These are phyloP conservation scores for Pseudoips prasinana DNA, from an alignment of 2,888 invertebrate genomes.

Conservation along the genomic window DNA sequence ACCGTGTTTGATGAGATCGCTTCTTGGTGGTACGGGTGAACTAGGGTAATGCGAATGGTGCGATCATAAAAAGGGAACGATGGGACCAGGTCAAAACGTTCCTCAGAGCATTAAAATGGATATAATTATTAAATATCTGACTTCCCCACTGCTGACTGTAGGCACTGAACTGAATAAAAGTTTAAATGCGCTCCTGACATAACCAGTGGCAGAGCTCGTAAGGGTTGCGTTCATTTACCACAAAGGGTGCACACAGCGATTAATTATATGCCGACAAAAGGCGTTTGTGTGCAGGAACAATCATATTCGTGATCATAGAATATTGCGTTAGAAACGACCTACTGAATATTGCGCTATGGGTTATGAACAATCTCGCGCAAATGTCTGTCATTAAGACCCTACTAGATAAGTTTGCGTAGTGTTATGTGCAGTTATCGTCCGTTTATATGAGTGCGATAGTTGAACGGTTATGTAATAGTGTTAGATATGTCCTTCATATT, in stretches of 20 bases:
- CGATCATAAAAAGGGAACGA: too few species aligned
- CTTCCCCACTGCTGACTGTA: too few species aligned
- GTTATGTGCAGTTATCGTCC: constrained; percentile 4
- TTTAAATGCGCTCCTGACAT: constrained; percentile 44
- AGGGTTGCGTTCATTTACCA: constrained; percentile 44
- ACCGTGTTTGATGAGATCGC: too few species aligned
- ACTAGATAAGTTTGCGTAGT: constrained; percentile 21
- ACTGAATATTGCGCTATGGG: constrained; percentile 36
- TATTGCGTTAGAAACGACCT: constrained; percentile 23
- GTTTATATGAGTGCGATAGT: constrained; percentile 11
- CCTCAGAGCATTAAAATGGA: too few species aligned
- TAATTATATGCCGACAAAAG: constrained; percentile 62
- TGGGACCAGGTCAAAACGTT: too few species aligned
- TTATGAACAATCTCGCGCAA: constrained; percentile 34
- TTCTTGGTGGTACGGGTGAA: too few species aligned
- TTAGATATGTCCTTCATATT: too few species aligned
- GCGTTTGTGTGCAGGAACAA: constrained; percentile 45
- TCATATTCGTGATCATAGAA: constrained; percentile 33
- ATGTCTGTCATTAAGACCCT: constrained; percentile 22
- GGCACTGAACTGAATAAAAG: constrained; percentile 13
- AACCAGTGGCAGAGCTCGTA: constrained; percentile 43
- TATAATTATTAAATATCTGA: too few species aligned
- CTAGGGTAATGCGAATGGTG: too few species aligned
- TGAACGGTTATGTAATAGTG: not conserved
- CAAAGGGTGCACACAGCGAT: constrained; percentile 56